phyloP scores from a whole-genome alignment of 2,797 vertebrate species.

The Enteromius viviparus region DNA sequence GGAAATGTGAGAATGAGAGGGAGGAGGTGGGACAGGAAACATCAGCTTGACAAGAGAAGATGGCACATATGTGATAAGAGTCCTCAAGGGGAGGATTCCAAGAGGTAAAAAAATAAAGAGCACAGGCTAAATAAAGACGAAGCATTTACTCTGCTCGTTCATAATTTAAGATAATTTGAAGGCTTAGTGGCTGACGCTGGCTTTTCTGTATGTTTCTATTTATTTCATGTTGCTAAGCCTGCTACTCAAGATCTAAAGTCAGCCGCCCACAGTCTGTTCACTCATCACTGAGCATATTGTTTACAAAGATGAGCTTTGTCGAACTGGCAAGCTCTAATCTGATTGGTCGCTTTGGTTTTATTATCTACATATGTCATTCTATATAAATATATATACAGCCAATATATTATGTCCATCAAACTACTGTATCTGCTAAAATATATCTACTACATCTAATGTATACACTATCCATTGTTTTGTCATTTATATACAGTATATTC shows the following conservation, averaged over 20 bases:
- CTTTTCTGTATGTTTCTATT: constrained; percentile 9
- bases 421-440: not conserved
- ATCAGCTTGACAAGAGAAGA: not conserved
- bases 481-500: not conserved
- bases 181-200: constrained; percentile 11
- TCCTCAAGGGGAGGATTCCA: not conserved
- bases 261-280: not conserved
- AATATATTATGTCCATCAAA: not conserved
- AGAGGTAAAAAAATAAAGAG: constrained; percentile 12
- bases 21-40: constrained; percentile 8
- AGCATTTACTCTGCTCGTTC: constrained; percentile 14
- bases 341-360: not conserved
- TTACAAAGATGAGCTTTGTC: constrained; percentile 1
- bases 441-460: no score
- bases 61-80: constrained; percentile 6
- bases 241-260: constrained; percentile 13
- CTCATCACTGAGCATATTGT: not conserved
- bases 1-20: not conserved
- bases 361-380: not conserved
- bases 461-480: not conserved
- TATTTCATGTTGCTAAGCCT: constrained; percentile 35
- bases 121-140: constrained; percentile 20
- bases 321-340: not conserved
- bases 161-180: constrained; percentile 45
- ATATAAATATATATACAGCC: not conserved